Base-by-base conservation (phyloP, 1,140 invertebrate genomes). In the Trinorchestia longiramus region DNA sequence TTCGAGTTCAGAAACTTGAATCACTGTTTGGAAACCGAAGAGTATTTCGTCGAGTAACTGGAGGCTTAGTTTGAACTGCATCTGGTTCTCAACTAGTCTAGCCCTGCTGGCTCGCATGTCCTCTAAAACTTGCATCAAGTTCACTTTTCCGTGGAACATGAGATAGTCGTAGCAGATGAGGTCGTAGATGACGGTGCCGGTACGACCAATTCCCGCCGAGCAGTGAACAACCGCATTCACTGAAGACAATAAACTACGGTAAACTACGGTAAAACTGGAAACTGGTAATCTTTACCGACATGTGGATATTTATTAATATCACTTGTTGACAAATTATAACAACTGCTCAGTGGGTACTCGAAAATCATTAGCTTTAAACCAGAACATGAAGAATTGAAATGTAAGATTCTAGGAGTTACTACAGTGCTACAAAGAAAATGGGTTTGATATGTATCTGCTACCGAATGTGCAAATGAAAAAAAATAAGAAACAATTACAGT, bases 201-300 rank as follows among this genome's bases (percentile, higher is more conserved):
- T 96, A 15, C 96, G 95, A 4, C 96, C 96, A 57, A 96, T 96
- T 6, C 96, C 96, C 62, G 96, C 96, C 43, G 96, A 96, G 45
- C 96, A 96, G 77, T 96, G 96, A 42, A 96, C 96, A 42, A 96
- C 95, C 40, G 95, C 95, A 42, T 95, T 95, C 28, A 96, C 96
- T 95, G 95, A 19, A 11, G 36, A 77, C 11, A 36, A 28, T 15
- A 36, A 77, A n/a, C n/a, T n/a, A n/a, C n/a, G n/a, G 62, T 15
- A 36, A 77, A 28, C 62, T 36, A 36, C 28, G 28, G 15, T 77
- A 1, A 77, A 77, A 77, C 28, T 77, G 1, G 19, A 36, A 4
- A 94, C 91, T 28, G n/a, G n/a, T n/a, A n/a, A n/a, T n/a, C n/a
- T n/a, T n/a, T n/a, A n/a, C n/a, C n/a, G n/a, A n/a, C n/a, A n/a